Evolutionary conservation across 2,113 vertebrate genomes (phyloP), one percentile per base, ranked within the genome.

Genomic region (Megaptera novaeangliae): DNA sequence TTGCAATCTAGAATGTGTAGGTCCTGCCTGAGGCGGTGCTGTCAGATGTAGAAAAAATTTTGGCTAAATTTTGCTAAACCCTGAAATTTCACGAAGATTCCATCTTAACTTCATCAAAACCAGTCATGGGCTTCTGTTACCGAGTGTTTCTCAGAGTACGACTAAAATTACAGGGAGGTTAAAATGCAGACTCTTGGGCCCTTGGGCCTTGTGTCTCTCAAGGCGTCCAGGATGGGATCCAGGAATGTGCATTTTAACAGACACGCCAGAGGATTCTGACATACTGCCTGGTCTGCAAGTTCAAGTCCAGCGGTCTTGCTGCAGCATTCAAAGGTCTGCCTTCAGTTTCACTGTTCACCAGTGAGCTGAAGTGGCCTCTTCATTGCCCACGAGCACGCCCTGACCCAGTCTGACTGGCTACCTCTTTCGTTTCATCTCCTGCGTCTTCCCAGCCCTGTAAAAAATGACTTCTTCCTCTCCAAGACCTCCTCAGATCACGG

Each of bases 1-100:
- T 20, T 11, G 0, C 7, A 4, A 0, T 31, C 41, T 25, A 6
- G 72, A n/a, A 18, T 0, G 4, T 0, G 0, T 0, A 34, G 34
- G 17, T 27, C 27, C 29, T 2, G 6, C 23, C 14, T 27, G 27
- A 71, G 55, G 18, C 0, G 8, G 44, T 1, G 12, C 5, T 9
- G 44, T 34, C 1, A 13, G 61, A 23, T 0, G 8, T 4, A 25
- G 64, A 15, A 66, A 46, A 3, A 21, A 2, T 1, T 25, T 14
- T n/a, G 34, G 41, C 34, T 61, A 12, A 36, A 8, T 66, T 69
- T 46, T 36, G 12, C 68, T 68, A 63, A 46, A 27, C 78, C n/a
- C 59, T 87, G 69, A 36, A n/a, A 41, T 34, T 82, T 66, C 77
- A 52, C 2, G 36, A 74, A 44, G 71, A 78, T 61, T 97, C 57